Evolutionary conservation across 2,888 invertebrate genomes (phyloP).

Genomic region (Tachystola acroxantha): DNA sequence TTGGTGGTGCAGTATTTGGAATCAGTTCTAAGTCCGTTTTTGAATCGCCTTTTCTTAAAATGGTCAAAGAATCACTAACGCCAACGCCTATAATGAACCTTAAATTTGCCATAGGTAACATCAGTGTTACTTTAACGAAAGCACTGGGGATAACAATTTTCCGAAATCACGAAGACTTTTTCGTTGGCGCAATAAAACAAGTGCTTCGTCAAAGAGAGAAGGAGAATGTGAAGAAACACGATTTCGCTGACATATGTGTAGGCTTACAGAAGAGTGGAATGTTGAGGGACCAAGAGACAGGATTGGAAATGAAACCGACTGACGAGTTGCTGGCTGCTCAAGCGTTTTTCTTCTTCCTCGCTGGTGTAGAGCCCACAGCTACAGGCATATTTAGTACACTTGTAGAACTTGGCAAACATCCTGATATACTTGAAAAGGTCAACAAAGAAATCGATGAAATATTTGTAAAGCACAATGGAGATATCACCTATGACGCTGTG

Average conservation of each 20-base stretch:
- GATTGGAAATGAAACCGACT: constrained; percentile 40
- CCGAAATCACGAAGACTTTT: constrained; percentile 37
- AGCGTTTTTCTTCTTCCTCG: constrained; percentile 53
- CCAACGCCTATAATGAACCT: constrained; percentile 15
- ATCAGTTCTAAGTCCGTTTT: constrained; percentile 37
- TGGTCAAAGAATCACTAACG: constrained; percentile 12
- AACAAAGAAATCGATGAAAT: constrained; percentile 47
- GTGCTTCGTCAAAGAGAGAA: constrained; percentile 37
- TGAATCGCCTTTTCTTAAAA: constrained; percentile 39
- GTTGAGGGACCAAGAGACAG: constrained; percentile 35
- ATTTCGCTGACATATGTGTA: constrained; percentile 50
- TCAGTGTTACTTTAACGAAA: constrained; percentile 20
- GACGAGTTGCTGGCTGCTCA: constrained; percentile 50
- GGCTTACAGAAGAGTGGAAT: constrained; percentile 40
- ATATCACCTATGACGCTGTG: constrained; percentile 37
- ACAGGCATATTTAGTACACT: constrained; percentile 38
- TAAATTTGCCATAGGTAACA: constrained; percentile 17
- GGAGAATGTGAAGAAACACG: constrained; percentile 37
- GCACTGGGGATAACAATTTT: constrained; percentile 35
- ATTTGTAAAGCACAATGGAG: constrained; percentile 27
- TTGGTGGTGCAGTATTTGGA: constrained; percentile 45
- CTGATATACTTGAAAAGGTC: constrained; percentile 37
- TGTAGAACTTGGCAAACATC: constrained; percentile 44
- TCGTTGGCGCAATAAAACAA: constrained; percentile 45
- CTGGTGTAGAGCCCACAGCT: constrained; percentile 57